Evolutionary conservation across 2,888 invertebrate genomes (phyloP), one percentile per base, ranked within the genome.

Genomic region (Blera fallax): DNA sequence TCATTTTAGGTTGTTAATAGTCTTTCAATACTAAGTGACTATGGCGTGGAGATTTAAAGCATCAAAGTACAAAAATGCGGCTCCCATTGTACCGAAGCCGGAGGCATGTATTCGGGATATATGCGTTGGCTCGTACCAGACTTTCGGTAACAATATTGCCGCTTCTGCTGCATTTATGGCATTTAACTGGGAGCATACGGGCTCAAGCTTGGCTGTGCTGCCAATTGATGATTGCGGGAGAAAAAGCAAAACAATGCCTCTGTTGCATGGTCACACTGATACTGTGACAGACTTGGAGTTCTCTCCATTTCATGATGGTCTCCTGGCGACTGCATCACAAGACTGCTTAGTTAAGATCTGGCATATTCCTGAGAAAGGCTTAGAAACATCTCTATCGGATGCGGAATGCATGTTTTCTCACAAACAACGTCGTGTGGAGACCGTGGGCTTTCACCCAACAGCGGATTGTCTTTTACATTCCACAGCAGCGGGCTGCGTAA

Each of bases 41-140:
- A 97, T 97, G 97, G 97, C 97, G 93, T 97, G 97, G 97, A 94
- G 98, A 93, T 98, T 98, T 93, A 98, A 98, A 94, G 97, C 98
- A 91, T 98, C 98, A 87, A 99, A 99, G 93, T 99, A 97, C 93
- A 99, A 98, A 94, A 99, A 99, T 95, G 98, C 98, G 87, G 96
- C 97, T 88, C 98, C 98, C 50, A 98, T 98, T 90, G 96, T 98
- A 90, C 98, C 98, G 43, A 98, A 98, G 92, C 97, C 98, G 81
- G 98, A 98, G 94, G 96, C 96, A 91, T 95, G 93, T 88, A 94
- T 97, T 88, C 94, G 97, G 88, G 98, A 98, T 91, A 95, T 99
- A 88, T 96, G 96, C 89, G 97, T 98, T 79, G 98, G 98, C 29
- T 97, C 97, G 34, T 97, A 98, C 92, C 97, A 97, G 91, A 98